phyloP scores from a whole-genome alignment of 2,888 invertebrate species.

The Eupithecia subumbrata region DNA sequence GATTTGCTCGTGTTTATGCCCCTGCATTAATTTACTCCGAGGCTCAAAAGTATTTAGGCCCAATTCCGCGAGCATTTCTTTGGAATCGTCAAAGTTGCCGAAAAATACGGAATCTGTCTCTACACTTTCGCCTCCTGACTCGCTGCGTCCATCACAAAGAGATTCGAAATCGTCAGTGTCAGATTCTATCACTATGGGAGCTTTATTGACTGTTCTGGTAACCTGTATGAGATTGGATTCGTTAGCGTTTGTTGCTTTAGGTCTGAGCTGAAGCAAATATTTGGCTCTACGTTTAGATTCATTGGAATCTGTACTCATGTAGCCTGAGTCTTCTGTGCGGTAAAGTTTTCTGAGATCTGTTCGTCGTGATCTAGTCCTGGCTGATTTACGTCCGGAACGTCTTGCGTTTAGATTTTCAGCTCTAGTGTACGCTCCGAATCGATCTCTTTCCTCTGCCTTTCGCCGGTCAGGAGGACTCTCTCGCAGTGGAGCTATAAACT shows the following conservation, averaged over 20 bases:
- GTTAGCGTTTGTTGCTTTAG: slow-evolving; percentile 57
- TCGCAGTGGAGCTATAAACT: slow-evolving; percentile 56
- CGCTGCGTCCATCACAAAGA: slow-evolving; percentile 90
- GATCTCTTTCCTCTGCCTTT: slow-evolving; percentile 71
- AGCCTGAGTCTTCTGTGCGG: slow-evolving; percentile 90
- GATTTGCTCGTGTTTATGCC: slow-evolving; percentile 65
- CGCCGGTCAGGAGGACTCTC: slow-evolving; percentile 69
- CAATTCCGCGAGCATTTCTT: slow-evolving; percentile 72
- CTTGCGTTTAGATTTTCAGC: slow-evolving; percentile 68
- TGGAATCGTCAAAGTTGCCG: slow-evolving; percentile 86
- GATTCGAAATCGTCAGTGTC: slow-evolving; percentile 91
- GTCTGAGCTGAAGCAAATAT: slow-evolving; percentile 75
- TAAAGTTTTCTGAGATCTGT: slow-evolving; percentile 73
- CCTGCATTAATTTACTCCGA: slow-evolving; percentile 54
- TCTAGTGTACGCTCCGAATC: slow-evolving; percentile 65
- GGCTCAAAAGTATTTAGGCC: slow-evolving; percentile 63
- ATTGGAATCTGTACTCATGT: slow-evolving; percentile 92
- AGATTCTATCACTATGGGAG: slow-evolving; percentile 73
- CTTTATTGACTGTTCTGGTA: slow-evolving; percentile 56
- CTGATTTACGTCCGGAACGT: slow-evolving; percentile 72
- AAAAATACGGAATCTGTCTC: slow-evolving; percentile 95
- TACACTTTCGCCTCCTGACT: slow-evolving; percentile 93
- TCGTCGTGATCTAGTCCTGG: slow-evolving; percentile 71
- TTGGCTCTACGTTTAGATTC: slow-evolving; percentile 83
- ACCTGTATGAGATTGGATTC: slow-evolving; percentile 56